These are phyloP conservation scores for Glossosoma conforme DNA, from an alignment of 1,140 invertebrate species.

Conservation along the genomic window DNA sequence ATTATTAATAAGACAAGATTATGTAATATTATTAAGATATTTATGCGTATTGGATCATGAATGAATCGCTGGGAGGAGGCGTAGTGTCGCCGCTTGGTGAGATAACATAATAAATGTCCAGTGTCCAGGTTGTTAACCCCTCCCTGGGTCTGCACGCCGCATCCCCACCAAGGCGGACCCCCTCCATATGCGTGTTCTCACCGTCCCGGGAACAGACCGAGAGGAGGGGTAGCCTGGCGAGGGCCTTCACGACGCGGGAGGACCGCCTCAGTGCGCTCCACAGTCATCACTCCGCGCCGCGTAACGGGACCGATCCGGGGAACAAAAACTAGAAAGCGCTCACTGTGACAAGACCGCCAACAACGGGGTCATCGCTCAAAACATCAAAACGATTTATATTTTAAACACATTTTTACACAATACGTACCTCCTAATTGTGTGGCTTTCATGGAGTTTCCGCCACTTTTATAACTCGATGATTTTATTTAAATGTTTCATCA, in stretches of 20 bases:
- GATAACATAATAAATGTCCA: not conserved
- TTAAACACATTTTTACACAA: too few species aligned
- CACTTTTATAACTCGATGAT: too few species aligned
- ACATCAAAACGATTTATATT: too few species aligned
- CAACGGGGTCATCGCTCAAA: too few species aligned
- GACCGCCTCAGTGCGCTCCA: conserved; percentile 39
- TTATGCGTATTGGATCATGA: too few species aligned
- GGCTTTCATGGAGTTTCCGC: too few species aligned
- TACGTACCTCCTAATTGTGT: too few species aligned
- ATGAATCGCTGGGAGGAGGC: too few species aligned
- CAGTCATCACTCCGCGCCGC: conserved; percentile 37
- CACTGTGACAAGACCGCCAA: too few species aligned
- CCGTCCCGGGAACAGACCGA: conserved; percentile 44
- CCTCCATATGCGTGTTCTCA: conserved; percentile 48
- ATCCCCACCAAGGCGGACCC: conserved; percentile 51
- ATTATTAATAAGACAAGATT: conserved; percentile 9
- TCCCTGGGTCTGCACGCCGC: conserved; percentile 40
- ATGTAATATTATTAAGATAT: too few species aligned
- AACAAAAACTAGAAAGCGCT: conserved; percentile 19
- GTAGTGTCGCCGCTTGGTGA: too few species aligned
- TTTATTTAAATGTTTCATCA: too few species aligned
- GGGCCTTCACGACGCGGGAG: conserved; percentile 11
- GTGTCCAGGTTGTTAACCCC: conserved; percentile 46
- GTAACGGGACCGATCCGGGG: conserved; percentile 49
- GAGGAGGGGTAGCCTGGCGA: conserved; percentile 46